A percentile compares a stretch with the other conserved stretches of the same genome.
Conservation (phyloP, 2,888 invertebrate species). For the Aleiodes leptofemur region DNA sequence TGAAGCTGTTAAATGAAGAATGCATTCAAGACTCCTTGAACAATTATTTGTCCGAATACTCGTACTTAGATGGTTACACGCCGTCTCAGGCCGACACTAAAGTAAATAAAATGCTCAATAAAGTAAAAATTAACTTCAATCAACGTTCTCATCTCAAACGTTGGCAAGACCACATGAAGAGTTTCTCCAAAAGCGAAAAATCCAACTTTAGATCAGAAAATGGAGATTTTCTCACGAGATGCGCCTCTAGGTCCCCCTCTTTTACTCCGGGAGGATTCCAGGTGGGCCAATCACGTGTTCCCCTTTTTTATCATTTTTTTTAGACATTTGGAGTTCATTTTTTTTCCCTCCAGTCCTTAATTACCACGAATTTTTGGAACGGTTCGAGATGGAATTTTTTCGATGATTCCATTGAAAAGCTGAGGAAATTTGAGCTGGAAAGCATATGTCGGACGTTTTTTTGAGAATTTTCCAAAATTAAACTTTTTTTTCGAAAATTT, state of each 20-base stretch:
- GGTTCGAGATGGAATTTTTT: no score
- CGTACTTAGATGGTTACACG: conserved; percentile 74
- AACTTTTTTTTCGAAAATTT: no score
- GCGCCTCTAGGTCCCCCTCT: conserved; percentile 43
- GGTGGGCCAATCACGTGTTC: conserved; percentile 55
- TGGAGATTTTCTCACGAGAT: conserved; percentile 49
- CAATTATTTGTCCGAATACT: conserved; percentile 72
- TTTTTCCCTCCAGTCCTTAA: background rate
- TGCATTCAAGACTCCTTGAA: conserved; percentile 71
- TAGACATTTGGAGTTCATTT: background rate
- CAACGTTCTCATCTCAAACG: conserved; percentile 70
- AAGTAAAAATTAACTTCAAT: conserved; percentile 58
- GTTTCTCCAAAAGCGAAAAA: conserved; percentile 66
- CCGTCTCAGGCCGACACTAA: conserved; percentile 73
- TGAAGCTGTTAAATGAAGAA: conserved; percentile 62
- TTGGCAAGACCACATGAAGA: conserved; percentile 74
- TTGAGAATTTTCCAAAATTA: background rate
- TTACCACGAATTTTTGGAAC: no score
- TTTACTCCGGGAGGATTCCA: conserved; percentile 56
- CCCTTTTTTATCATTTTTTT: conserved; percentile 1
- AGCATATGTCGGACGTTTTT: no score
- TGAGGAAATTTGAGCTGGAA: no score
- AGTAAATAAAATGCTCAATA: conserved; percentile 64
- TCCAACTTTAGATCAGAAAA: conserved; percentile 59
- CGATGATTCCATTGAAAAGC: no score